Evolutionary conservation across 2,797 vertebrate genomes (phyloP).

Genomic region (Coregonus ussuriensis): DNA sequence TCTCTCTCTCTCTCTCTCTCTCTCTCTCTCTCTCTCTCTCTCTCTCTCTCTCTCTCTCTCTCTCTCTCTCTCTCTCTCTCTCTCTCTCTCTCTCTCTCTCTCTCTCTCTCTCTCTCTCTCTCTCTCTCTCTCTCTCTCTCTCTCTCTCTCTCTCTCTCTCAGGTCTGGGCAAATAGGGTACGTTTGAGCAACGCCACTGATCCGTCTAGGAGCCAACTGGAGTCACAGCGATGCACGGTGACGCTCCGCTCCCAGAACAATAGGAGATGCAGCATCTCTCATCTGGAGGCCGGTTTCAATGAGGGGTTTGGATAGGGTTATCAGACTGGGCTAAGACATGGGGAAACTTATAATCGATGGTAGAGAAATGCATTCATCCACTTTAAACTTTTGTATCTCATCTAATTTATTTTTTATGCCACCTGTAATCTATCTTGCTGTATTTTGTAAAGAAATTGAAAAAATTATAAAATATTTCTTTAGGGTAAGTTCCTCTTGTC

Average conservation of each 20-base stretch:
- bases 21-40: not conserved
- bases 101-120: too few relatives aligned
- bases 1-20: conserved; percentile 19
- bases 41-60: conserved; percentile 26
- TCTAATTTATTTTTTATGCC: conserved; percentile 7
- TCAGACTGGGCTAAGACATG: conserved; percentile 12
- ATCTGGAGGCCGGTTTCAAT: conserved; percentile 4
- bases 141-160: conserved; percentile 29
- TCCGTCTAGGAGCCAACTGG: conserved; percentile 60
- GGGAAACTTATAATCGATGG: conserved; percentile 17
- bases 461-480: conserved; percentile 1
- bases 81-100: too few relatives aligned
- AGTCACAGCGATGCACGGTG: conserved; percentile 49
- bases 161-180: conserved; percentile 52
- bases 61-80: too few relatives aligned
- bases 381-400: conserved; percentile 24
- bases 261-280: conserved; percentile 17
- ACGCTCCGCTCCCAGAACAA: conserved; percentile 32
- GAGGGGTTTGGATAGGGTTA: conserved; percentile 25
- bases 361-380: conserved; percentile 24
- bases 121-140: conserved; percentile 14
- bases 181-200: conserved; percentile 54
- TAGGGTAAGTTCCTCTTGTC: conserved; percentile 17
- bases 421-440: not conserved
- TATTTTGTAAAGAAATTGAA: not conserved